Evolutionary conservation across 1,140 invertebrate species (phyloP), one percentile per base, ranked within the genome.

Genomic region (Solenopsis fugax): DNA sequence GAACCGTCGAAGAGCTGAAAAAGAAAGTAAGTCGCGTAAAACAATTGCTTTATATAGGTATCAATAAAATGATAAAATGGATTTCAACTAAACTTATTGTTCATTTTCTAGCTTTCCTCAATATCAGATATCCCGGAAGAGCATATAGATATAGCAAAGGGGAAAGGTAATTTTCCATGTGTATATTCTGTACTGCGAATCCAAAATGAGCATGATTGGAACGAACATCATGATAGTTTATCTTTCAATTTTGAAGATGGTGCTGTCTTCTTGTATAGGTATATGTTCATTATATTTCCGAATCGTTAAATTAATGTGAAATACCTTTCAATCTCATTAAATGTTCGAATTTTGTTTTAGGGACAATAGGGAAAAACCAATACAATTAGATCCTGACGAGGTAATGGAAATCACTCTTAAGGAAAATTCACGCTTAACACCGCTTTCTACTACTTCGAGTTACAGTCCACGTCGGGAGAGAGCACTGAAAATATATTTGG

Each of bases 401-500:
- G 95, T 95, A 58, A 96, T 96, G 80, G 96, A 97, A 91, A 95
- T 97, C 41, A 94, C 93, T 73, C 94, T 95, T 85, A 96, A 95
- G 91, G 97, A 97, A 93, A 97, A 96, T 93, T 92, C 93, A 34
- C 94, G 95, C 41, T 89, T 95, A 80, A 94, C 95, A 85, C 93
- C 94, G 78, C 89, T 93, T 67, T 88, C 87, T 75, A 93, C 92
- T 75, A 93, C 94, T 76, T 93, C 93, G 76, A 93, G 93, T 69
- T 95, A 95, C 54, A 93, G 96, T 94, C 96, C 96, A 84, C 95
- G 97, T 78, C 96, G 96, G 90, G 97, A 98, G 94, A 96, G 96
- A 90, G 97, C 96, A 4, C 95, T 98, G 45, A 97, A 97, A 95
- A 98, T 98, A 90, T 97, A 97, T 94, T 94, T 97, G 77, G 97